Percentiles rank a stretch among this genome's conserved stretches.
phyloP scores from a whole-genome alignment of 2,888 invertebrate species.

The Hyles lineata region DNA sequence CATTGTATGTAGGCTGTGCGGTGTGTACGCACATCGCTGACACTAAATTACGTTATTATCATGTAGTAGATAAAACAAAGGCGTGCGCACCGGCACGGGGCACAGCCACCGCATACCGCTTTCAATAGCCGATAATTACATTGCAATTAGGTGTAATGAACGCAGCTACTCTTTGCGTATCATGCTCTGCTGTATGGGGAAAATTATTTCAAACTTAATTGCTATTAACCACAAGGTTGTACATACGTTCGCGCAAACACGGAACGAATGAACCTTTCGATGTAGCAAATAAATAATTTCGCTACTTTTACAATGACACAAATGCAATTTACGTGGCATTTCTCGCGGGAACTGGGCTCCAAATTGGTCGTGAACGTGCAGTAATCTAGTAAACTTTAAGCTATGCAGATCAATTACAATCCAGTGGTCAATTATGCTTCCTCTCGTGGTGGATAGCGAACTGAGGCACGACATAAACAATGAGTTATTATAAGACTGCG shows the following conservation, averaged over 20 bases:
- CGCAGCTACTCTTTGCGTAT: slow-evolving; percentile 50
- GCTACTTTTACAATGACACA: slow-evolving; percentile 19
- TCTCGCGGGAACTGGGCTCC: neutral
- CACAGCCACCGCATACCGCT: slow-evolving; percentile 53
- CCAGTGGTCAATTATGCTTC: neutral
- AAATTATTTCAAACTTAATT: slow-evolving; percentile 62
- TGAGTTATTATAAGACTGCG: neutral
- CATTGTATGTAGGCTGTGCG: slow-evolving; percentile 9
- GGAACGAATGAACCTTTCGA: slow-evolving; percentile 26
- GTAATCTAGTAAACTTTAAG: slow-evolving; percentile 12
- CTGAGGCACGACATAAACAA: neutral
- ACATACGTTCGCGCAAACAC: slow-evolving; percentile 25
- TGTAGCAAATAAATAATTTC: slow-evolving; percentile 24
- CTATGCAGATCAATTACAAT: slow-evolving; percentile 13
- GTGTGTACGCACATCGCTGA: slow-evolving; percentile 23
- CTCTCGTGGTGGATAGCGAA: neutral
- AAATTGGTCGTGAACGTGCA: slow-evolving; percentile 4
- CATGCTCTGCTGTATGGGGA: slow-evolving; percentile 46
- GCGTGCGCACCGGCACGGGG: slow-evolving; percentile 41
- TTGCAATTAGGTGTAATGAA: slow-evolving; percentile 72
- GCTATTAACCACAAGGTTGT: slow-evolving; percentile 42
- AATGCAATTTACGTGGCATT: slow-evolving; percentile 23
- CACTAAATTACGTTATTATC: slow-evolving; percentile 32
- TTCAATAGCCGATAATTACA: slow-evolving; percentile 71
- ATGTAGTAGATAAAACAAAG: slow-evolving; percentile 44